Evolutionary conservation across 2,888 invertebrate species (phyloP).

Genomic region (Calliphora vomitoria): DNA sequence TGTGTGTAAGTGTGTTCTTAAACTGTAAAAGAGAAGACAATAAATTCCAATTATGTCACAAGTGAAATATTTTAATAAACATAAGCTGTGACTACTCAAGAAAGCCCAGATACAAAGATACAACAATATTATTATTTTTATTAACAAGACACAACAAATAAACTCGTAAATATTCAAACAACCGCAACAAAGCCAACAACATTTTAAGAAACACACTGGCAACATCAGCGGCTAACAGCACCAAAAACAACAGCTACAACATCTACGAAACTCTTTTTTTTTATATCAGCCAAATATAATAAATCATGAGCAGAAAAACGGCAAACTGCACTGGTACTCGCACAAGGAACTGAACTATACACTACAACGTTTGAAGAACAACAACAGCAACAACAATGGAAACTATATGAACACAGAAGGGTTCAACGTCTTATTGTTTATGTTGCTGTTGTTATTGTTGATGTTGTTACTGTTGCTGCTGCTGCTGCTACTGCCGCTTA

Average conservation of each 20-base stretch:
- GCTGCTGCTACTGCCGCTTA: constrained; percentile 9
- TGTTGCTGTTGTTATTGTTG: constrained; percentile 28
- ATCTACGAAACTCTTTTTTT: constrained; percentile 58
- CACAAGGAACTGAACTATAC: constrained; percentile 52
- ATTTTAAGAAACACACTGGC: constrained; percentile 35
- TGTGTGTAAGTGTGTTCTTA: constrained; percentile 27
- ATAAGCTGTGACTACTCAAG: constrained; percentile 75
- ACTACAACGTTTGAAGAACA: constrained; percentile 67
- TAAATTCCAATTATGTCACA: constrained; percentile 83
- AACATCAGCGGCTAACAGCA: constrained; percentile 44
- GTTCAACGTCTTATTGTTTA: constrained; percentile 60
- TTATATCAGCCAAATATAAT: constrained; percentile 71
- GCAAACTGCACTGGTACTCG: constrained; percentile 49
- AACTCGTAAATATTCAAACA: constrained; percentile 73
- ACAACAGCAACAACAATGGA: constrained; percentile 21
- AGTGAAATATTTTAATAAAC: constrained; percentile 84
- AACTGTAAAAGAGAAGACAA: constrained; percentile 71
- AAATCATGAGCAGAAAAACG: constrained; percentile 71
- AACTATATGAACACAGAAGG: constrained; percentile 43
- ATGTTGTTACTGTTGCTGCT: neutral
- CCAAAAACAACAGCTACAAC: neutral
- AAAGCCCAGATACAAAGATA: constrained; percentile 68
- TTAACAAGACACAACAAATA: constrained; percentile 73
- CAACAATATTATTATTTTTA: constrained; percentile 65
- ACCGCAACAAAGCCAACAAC: constrained; percentile 48